Evolutionary conservation across 1,140 invertebrate genomes (phyloP), one percentile per base, ranked within the genome.

Genomic region (Nasonia longicornis): DNA sequence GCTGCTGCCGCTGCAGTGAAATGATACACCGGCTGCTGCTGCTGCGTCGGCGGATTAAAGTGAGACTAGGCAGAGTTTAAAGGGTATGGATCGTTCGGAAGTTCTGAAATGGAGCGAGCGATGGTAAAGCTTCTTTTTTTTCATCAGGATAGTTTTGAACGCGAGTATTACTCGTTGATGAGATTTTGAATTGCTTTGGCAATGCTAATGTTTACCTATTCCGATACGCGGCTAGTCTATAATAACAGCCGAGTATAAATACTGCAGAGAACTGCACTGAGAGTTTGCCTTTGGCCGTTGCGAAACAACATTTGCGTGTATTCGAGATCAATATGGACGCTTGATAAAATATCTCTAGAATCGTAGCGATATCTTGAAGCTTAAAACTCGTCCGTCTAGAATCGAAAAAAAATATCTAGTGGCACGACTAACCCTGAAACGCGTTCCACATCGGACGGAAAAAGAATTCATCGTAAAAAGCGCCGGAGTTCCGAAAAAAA

Each of bases 21-120:
- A 58, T 74, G 48, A 74, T 58, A 52, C n/a, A 31, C 72, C 52
- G 26, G 45, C 29, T 74, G 45, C 29, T 20, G 45, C 29, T 20
- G 72, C 45, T 58, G 48, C 52, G 52, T 58, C 52, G 22, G 35
- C 72, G 22, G 14, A 52, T 74, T 74, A 74, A 74, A 58, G 48
- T 26, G 11, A 22, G 20, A n/a, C 66, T 16, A 67, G 26, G 66
- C 66, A 0, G 20, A n/a, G 20, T 20, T 58, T 58, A 58, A 58
- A 58, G 52, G 52, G 52, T 58, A 58, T 58, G 52, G 3, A 58
- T 58, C 52, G 20, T 58, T 58, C 6, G 52, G 7, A 58, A 58
- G 52, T 58, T 35, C 31, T 58, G 6, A 58, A 58, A 58, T n/a
- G 16, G 52, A 16, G 52, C 16, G 52, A 20, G 20, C 6, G 52